These are phyloP conservation scores for Lagopus leucura DNA, from an alignment of 2,113 vertebrate genomes.

Conservation along the genomic window DNA sequence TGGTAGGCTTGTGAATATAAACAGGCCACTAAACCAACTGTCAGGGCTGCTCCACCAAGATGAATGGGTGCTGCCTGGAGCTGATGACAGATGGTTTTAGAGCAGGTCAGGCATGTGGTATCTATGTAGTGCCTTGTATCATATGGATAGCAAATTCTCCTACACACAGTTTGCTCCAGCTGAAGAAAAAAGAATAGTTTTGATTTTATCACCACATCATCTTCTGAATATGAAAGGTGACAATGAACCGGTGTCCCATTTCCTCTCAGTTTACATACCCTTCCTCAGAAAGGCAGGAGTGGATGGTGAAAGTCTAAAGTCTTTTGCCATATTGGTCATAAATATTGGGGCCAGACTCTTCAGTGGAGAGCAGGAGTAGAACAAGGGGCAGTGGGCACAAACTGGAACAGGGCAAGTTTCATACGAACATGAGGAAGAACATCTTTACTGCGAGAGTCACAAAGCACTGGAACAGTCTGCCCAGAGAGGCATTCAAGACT, in stretches of 20 bases:
- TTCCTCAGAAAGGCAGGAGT: neutral
- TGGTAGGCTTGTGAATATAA: neutral
- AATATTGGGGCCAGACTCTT: neutral
- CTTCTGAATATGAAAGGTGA: slow-evolving; percentile 43
- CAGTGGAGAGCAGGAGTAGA: no score
- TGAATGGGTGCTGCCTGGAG: slow-evolving; percentile 10
- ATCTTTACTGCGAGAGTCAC: no score
- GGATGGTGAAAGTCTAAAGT: neutral
- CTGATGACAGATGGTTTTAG: slow-evolving; percentile 58
- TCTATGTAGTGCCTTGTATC: slow-evolving; percentile 20
- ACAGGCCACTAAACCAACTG: neutral
- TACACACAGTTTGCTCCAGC: slow-evolving; percentile 4
- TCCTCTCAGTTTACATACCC: neutral
- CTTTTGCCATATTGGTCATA: neutral
- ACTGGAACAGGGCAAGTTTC: no score
- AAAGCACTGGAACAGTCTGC: no score
- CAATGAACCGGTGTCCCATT: neutral
- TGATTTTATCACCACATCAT: neutral
- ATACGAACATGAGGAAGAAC: no score
- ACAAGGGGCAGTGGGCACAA: no score
- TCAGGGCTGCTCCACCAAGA: slow-evolving; percentile 24
- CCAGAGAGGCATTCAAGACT: no score
- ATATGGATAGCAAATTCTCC: slow-evolving; percentile 49
- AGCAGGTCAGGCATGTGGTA: slow-evolving; percentile 47
- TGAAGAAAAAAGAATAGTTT: slow-evolving; percentile 7